phyloP scores from a whole-genome alignment of 2,113 vertebrate species.

The Sceloporus tristichus region DNA sequence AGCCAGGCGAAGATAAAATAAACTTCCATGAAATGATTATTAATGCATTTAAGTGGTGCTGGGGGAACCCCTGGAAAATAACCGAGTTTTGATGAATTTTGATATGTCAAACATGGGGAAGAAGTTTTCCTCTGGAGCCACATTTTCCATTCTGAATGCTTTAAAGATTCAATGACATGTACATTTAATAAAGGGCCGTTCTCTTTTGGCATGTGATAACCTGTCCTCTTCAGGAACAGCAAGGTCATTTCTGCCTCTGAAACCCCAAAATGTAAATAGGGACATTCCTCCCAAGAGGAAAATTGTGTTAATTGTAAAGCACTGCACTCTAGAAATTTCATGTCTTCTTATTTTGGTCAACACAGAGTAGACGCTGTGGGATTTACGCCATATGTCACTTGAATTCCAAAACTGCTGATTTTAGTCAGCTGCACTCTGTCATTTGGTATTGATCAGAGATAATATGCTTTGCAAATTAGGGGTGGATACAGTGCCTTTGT shows the following conservation, averaged over 20 bases:
- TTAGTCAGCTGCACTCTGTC: slow-evolving; percentile 62
- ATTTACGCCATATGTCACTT: slow-evolving; percentile 73
- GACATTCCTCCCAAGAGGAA: slow-evolving; percentile 57
- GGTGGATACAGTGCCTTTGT: slow-evolving; percentile 72
- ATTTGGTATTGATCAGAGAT: slow-evolving; percentile 69
- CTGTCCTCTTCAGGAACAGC: slow-evolving; percentile 27
- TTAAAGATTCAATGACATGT: slow-evolving; percentile 67
- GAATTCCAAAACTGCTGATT: slow-evolving; percentile 69
- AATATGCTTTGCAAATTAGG: slow-evolving; percentile 78
- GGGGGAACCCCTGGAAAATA: slow-evolving; percentile 60
- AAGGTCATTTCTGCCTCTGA: slow-evolving; percentile 61
- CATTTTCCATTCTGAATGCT: slow-evolving; percentile 58
- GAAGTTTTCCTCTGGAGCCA: slow-evolving; percentile 58
- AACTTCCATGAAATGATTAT: slow-evolving; percentile 75
- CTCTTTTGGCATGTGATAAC: slow-evolving; percentile 64
- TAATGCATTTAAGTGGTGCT: slow-evolving; percentile 60
- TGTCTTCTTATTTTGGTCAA: slow-evolving; percentile 61
- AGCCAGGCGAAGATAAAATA: slow-evolving; percentile 75
- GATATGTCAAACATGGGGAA: slow-evolving; percentile 64
- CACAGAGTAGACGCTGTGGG: slow-evolving; percentile 53
- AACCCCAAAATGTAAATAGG: slow-evolving; percentile 74
- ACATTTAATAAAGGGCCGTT: slow-evolving; percentile 78
- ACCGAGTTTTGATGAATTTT: slow-evolving; percentile 58
- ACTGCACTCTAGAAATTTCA: slow-evolving; percentile 61
- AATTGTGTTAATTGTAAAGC: slow-evolving; percentile 66